Evolutionary conservation across 2,888 invertebrate genomes (phyloP).

Genomic region (Teleiodes luculella): DNA sequence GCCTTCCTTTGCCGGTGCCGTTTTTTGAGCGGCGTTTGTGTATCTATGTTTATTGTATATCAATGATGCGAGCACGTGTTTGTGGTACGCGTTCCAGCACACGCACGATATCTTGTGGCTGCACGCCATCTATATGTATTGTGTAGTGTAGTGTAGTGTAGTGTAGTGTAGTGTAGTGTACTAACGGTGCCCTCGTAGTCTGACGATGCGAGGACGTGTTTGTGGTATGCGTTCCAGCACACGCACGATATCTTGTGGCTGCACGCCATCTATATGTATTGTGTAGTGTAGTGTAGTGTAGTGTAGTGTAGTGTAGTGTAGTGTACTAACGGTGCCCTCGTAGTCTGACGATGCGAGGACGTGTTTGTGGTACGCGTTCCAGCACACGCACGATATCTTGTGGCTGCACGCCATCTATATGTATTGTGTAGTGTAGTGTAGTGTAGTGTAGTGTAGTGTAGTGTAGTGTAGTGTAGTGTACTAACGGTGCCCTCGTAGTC

Average conservation of each 20-base stretch:
- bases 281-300: too few species aligned
- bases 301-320: not conserved
- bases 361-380: conserved; percentile 92
- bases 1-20: too few species aligned
- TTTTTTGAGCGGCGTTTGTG: too few species aligned
- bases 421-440: not conserved
- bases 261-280: conserved; percentile 88
- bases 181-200: conserved; percentile 93
- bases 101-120: conserved; percentile 96
- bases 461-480: not conserved
- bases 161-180: not conserved
- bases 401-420: conserved; percentile 95
- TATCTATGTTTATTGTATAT: too few species aligned
- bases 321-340: conserved; percentile 84
- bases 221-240: conserved; percentile 95
- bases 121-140: conserved; percentile 88
- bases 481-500: conserved; percentile 93
- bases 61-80: conserved; percentile 85
- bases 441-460: not conserved
- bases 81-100: conserved; percentile 95
- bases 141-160: too few species aligned
- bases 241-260: conserved; percentile 96
- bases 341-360: conserved; percentile 95
- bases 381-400: conserved; percentile 96
- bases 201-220: conserved; percentile 88